Evolutionary conservation across 2,797 vertebrate genomes (phyloP), one percentile per base, ranked within the genome.

Genomic region (Tinamus major): DNA sequence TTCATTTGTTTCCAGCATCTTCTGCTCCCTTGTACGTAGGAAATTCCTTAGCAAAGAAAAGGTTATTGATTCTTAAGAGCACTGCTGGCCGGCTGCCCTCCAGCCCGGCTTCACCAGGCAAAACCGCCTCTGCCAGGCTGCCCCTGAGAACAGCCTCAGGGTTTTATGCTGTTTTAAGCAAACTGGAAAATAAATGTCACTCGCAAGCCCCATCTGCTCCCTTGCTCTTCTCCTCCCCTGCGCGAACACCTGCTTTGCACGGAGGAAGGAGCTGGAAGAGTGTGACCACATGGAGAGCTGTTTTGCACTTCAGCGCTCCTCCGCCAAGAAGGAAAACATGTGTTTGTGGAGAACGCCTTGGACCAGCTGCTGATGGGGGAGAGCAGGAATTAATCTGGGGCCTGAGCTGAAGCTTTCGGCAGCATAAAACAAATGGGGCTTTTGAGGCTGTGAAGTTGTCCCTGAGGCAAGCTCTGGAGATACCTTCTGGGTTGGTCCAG

Each of bases 1-100:
- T 85, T 95, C 82, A 46, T 94, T 93, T 92, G 71, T 87, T 95
- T 92, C 58, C 85, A 85, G 62, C 64, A 88, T 93, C 61, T 77
- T 90, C 61, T 42, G 29, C 41, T 96, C 49, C 29, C 46, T 8
- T 3, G 48, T 72, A 87, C 0, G 0, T 5, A 77, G 33, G 11
- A 35, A 90, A 76, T 62, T 76, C 56, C 63, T 41, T 33, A 37
- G 63, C 18, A 68, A 89, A 93, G 61, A 79, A 94, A 96, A 94
- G 85, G 86, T 95, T 95, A 89, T 17, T 14, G 84, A 91, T 37
- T 67, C 64, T 29, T 65, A 46, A 71, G 53, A 68, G 44, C 65
- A 6, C 31, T 26, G 42, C n/a, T 26, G 48, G 37, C 37, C 13
- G 23, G 46, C 37, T 26, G 75, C 48, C 35, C 41, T 64, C 65